Evolutionary conservation across 2,888 invertebrate genomes (phyloP).

Genomic region (Cephus runcator): DNA sequence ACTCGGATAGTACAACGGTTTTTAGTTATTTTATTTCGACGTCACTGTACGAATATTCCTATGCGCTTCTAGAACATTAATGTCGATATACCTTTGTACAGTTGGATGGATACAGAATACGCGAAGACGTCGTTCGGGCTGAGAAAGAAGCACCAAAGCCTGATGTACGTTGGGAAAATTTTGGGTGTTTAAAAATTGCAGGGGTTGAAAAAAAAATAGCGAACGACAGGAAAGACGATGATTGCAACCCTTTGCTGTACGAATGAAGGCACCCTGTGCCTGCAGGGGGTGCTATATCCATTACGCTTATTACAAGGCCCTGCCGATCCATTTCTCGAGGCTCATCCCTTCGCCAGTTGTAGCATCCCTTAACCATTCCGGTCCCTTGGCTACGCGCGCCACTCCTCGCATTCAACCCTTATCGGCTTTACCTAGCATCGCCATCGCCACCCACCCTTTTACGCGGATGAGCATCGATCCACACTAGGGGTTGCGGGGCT

Average conservation of each 20-base stretch:
- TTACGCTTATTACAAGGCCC: conserved; percentile 67
- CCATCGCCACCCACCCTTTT: conserved; percentile 55
- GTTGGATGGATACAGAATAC: background rate
- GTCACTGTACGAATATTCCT: background rate
- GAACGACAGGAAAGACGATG: conserved; percentile 10
- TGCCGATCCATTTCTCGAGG: conserved; percentile 44
- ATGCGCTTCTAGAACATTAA: background rate
- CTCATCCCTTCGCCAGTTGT: conserved; percentile 29
- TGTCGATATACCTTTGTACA: background rate
- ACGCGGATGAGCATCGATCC: conserved; percentile 63
- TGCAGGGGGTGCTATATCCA: conserved; percentile 64
- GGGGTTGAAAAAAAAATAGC: background rate
- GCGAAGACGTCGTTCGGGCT: background rate
- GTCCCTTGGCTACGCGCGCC: conserved; percentile 28
- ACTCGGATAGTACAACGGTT: background rate
- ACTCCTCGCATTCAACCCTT: background rate
- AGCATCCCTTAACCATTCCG: conserved; percentile 32
- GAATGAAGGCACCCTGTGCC: conserved; percentile 16
- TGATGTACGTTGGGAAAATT: background rate
- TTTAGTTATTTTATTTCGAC: background rate
- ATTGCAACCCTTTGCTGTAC: conserved; percentile 32
- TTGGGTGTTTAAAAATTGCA: background rate
- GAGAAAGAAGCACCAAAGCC: background rate
- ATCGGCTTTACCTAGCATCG: background rate
- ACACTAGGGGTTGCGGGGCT: conserved; percentile 40